These are phyloP conservation scores for Polylopha cassiicola DNA, from an alignment of 2,888 invertebrate genomes.

Conservation along the genomic window DNA sequence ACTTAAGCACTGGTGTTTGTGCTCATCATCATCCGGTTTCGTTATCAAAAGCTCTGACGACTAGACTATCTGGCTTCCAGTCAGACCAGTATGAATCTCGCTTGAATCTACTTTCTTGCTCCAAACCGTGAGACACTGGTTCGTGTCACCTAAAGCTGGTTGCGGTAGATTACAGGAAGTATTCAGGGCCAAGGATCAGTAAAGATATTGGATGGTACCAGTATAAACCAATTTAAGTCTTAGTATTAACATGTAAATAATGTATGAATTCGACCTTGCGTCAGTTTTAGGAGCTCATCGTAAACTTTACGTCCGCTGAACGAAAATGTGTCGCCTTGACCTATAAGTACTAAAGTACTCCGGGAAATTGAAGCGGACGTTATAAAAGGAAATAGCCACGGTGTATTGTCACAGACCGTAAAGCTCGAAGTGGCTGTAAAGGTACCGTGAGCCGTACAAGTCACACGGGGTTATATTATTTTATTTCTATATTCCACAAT, in stretches of 20 bases:
- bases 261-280: not conserved
- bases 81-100: not conserved
- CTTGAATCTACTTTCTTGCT: not conserved
- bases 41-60: too few relatives aligned
- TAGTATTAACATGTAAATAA: not conserved
- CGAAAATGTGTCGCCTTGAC: too few relatives aligned
- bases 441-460: slow-evolving; percentile 1
- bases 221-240: slow-evolving; percentile 6
- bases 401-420: slow-evolving; percentile 3
- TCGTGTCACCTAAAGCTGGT: slow-evolving; percentile 21
- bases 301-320: slow-evolving; percentile 1
- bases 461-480: slow-evolving; percentile 1
- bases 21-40: too few relatives aligned
- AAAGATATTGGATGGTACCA: slow-evolving; percentile 16
- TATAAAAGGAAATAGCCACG: slow-evolving; percentile 1
- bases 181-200: slow-evolving; percentile 20
- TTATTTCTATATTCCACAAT: too few relatives aligned
- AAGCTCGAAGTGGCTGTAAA: slow-evolving; percentile 2
- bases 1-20: too few relatives aligned
- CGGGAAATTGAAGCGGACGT: slow-evolving; percentile 3
- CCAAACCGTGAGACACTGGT: slow-evolving; percentile 18
- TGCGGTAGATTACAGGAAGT: slow-evolving; percentile 22
- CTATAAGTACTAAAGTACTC: not conserved
- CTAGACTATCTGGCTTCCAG: too few relatives aligned
- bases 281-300: slow-evolving; percentile 7